These are phyloP conservation scores for Stenoptilia bipunctidactyla DNA, from an alignment of 2,888 invertebrate genomes.

Conservation along the genomic window DNA sequence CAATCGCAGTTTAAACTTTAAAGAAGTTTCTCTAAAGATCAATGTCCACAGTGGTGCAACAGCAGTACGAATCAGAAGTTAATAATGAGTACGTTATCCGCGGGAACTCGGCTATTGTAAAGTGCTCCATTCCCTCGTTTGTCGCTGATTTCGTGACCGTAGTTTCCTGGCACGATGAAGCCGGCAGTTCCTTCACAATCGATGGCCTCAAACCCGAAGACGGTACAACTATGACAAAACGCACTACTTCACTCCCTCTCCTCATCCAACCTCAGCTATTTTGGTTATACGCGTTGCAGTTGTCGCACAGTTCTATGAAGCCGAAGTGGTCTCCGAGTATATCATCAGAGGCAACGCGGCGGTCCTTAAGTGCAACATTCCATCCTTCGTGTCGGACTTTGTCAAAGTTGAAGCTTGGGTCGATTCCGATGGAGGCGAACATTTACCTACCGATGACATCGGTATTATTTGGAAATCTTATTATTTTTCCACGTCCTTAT, in stretches of 20 bases:
- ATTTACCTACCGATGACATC: slow-evolving; percentile 78
- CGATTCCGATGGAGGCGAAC: slow-evolving; percentile 76
- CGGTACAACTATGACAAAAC: slow-evolving; percentile 3
- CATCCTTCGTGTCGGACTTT: slow-evolving; percentile 92
- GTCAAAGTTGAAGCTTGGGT: slow-evolving; percentile 90
- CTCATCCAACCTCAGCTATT: slow-evolving; percentile 1
- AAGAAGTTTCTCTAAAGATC: slow-evolving; percentile 8
- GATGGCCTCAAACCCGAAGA: slow-evolving; percentile 21
- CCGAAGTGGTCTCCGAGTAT: slow-evolving; percentile 90
- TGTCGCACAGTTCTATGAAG: slow-evolving; percentile 90
- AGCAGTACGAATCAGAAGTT: slow-evolving; percentile 91
- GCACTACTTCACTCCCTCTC: not conserved
- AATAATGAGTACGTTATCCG: slow-evolving; percentile 93
- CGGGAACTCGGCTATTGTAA: slow-evolving; percentile 89
- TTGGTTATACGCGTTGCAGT: slow-evolving; percentile 67
- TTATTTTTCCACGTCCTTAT: not conserved
- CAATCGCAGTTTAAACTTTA: slow-evolving; percentile 17
- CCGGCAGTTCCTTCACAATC: slow-evolving; percentile 65
- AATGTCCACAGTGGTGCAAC: slow-evolving; percentile 81
- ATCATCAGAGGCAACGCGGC: slow-evolving; percentile 91
- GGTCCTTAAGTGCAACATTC: slow-evolving; percentile 89
- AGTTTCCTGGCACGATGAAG: slow-evolving; percentile 88
- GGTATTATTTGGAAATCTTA: slow-evolving; percentile 52
- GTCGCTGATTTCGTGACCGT: slow-evolving; percentile 93
- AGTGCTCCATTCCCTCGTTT: slow-evolving; percentile 92